Base-by-base conservation (phyloP, 2,797 vertebrate species). In the Anguilla megastoma region DNA sequence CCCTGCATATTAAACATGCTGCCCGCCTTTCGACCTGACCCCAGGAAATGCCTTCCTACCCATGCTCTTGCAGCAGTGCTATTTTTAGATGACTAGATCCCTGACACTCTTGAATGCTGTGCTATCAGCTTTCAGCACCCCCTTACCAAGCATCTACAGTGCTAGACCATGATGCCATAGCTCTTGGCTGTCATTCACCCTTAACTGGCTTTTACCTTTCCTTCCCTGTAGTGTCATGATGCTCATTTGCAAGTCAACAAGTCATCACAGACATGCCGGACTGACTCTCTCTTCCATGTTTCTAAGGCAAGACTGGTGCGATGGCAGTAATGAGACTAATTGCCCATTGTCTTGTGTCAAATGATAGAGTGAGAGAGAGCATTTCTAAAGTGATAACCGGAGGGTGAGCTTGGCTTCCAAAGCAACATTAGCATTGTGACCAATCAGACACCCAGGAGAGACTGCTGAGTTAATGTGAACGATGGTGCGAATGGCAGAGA, bases 11-110 rank as follows among this genome's bases (percentile, higher is more conserved):
- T 45, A 83, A 71, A 69, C 58, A 48, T 27, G 5, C 63, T 45
- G 76, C 18, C 50, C 8, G 50, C 41, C 58, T 33, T 84, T 14
- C 18, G 48, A 27, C 14, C 18, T 69, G 48, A 84, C 85, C 88
- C 85, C 24, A 58, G 54, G 52, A 60, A 85, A 85, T 58, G 24
- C 86, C 48, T 48, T 63, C 48, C 83, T 87, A 45, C 48, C 69
- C 82, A 21, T 36, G 54, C 52, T 79, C 86, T 80, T 52, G 52
- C 48, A 36, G 48, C 50, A 24, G 16, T 52, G 82, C 27, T 89
- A 87, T 89, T 89, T 87, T 89, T 89, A 89, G 82, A 9, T 2
- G 21, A 87, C 12, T 71, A 36, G 41, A 56, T 71, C 58, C 79
- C 85, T 41, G 76, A 27, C 10, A 36, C 21, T 79, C 76, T 85